Evolutionary conservation across 2,888 invertebrate species (phyloP).

Genomic region (Drosophila austrosaltans): DNA sequence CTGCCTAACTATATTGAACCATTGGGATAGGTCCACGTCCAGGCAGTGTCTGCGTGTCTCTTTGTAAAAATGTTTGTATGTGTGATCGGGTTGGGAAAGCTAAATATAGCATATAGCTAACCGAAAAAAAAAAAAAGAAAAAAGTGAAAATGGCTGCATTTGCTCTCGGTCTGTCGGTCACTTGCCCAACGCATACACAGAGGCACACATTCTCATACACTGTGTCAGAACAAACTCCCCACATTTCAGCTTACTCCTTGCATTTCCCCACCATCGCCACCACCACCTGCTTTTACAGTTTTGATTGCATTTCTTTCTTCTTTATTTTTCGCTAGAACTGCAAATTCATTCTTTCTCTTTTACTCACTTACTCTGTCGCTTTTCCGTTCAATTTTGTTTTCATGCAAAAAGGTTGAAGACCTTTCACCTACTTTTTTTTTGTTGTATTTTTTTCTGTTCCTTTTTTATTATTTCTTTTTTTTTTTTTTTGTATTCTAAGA

Average conservation of each 20-base stretch:
- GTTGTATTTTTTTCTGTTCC: conserved; percentile 30
- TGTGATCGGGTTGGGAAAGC: conserved; percentile 39
- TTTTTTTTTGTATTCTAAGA: conserved; percentile 37
- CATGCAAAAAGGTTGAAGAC: conserved; percentile 79
- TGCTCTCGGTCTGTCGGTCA: conserved; percentile 60
- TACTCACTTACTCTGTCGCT: conserved; percentile 24
- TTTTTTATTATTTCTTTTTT: conserved; percentile 10
- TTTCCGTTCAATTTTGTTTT: conserved; percentile 70
- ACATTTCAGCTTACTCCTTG: conserved; percentile 8
- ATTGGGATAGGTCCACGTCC: conserved; percentile 74
- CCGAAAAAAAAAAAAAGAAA: conserved; percentile 16
- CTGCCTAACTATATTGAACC: conserved; percentile 58
- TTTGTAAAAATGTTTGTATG: no score
- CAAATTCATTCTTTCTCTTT: conserved; percentile 16
- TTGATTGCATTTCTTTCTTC: conserved; percentile 40
- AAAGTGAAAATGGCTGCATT: conserved; percentile 55
- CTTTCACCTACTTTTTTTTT: conserved; percentile 82
- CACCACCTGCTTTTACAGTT: conserved; percentile 60
- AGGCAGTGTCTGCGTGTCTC: conserved; percentile 41
- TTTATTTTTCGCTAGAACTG: conserved; percentile 49
- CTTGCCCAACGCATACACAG: conserved; percentile 46
- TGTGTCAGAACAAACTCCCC: conserved; percentile 3
- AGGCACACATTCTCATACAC: neutral
- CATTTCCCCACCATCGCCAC: neutral
- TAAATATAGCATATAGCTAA: conserved; percentile 71